Evolutionary conservation across 2,113 vertebrate species (phyloP), one percentile per base, ranked within the genome.

Genomic region (Prietella phreatophila): DNA sequence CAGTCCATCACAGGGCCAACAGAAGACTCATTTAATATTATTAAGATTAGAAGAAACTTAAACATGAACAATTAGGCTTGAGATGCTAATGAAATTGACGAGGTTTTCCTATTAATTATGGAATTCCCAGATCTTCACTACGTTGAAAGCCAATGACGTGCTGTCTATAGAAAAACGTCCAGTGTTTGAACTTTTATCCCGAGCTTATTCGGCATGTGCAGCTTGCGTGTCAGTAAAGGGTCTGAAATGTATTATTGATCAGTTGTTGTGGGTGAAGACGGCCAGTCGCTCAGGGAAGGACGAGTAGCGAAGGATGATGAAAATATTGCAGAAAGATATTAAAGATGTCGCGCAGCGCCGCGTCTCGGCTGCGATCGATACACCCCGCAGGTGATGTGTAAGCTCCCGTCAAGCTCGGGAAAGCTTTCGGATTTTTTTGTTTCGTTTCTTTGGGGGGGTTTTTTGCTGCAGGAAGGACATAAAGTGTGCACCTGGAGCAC

Each of bases 211-310:
- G 10, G 47, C 47, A 50, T 50, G 22, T 78, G 30, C 11, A 79
- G 47, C 47, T 39, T 67, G 13, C 65, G 7, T 69, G 61, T 33
- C 75, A 86, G 67, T 80, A 67, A 67, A 55, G 27, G 36, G 63
- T 75, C 20, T 81, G 55, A 39, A 82, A 82, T 88, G 2, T 75
- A 50, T 27, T 85, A 88, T 82, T 55, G 65, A 85, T 85, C 42
- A 19, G 25, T 8, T 55, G 79, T 47, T 83, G n/a, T 53, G 22
- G 67, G 67, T 30, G 15, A 82, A 61, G 30, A 33, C 30, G 6
- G 75, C 19, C 42, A 1, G 39, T 50, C 27, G 7, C 27, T 39
- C 42, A 20, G 60, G 76, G 61, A 61, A 25, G 36, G 56, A 56
- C 8, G 30, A 73, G 55, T 42, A 55, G 20, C 39, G 1, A 30